Percentiles rank a stretch among this genome's conserved stretches.
phyloP scores from a whole-genome alignment of 92 coral and sea anemone species.

The Porites lobata region DNA sequence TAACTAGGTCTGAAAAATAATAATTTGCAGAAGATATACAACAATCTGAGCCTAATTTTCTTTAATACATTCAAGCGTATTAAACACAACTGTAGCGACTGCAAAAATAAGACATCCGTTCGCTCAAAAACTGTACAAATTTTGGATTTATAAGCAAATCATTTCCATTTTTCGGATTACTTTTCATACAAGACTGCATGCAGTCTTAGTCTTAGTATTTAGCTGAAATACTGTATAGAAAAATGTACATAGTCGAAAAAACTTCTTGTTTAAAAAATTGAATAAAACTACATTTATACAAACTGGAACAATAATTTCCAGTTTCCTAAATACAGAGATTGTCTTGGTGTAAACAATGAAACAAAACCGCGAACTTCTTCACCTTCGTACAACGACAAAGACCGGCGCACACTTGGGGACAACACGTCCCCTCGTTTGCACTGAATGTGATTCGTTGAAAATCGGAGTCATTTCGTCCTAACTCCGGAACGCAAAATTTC shows the following conservation, averaged over 20 bases:
- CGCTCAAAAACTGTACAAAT: not conserved
- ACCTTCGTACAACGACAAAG: no score
- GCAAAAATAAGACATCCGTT: constrained; percentile 13
- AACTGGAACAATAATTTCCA: not conserved
- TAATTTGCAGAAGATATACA: not conserved
- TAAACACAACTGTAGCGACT: not conserved
- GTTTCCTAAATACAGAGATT: not conserved
- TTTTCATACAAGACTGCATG: no score
- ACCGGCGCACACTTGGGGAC: no score
- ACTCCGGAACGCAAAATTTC: no score
- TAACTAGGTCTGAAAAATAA: not conserved
- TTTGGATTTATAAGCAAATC: not conserved
- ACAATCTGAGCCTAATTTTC: constrained; percentile 8
- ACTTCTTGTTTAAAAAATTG: not conserved
- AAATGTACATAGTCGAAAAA: not conserved
- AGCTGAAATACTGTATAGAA: not conserved
- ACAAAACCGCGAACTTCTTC: no score
- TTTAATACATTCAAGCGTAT: constrained; percentile 15
- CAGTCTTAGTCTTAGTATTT: not conserved
- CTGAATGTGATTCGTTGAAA: no score
- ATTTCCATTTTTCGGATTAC: no score
- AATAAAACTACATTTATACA: not conserved
- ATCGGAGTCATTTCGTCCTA: no score
- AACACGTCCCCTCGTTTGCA: no score
- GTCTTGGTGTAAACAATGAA: not conserved